Base-by-base conservation (phyloP, 2,113 vertebrate genomes). In the Anoura caudifer region DNA sequence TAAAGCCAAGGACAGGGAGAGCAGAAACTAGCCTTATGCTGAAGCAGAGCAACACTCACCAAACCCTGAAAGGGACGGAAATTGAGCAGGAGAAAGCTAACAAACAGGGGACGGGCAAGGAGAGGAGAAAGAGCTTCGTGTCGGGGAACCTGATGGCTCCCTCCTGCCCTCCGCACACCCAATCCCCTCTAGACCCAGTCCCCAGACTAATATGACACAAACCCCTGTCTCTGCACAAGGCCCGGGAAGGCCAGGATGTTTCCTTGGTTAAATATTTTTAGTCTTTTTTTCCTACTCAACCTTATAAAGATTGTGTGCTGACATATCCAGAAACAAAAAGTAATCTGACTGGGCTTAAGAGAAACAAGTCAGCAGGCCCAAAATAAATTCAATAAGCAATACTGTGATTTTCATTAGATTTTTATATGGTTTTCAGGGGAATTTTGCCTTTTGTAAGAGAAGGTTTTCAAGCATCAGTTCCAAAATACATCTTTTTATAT, bases 301-400 rank as follows among this genome's bases (percentile, higher is more conserved):
- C 16, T 91, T 81, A 81, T 50, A 94, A 92, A 87, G 65, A 59
- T 45, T 36, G 22, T 73, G 41, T 73, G 6, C 80, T 65, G 65
- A 81, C 59, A 90, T 41, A 94, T 59, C n/a, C 85, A 95, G 82
- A 94, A 91, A 80, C 52, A 88, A 76, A 95, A 86, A 87, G 36
- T 73, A 91, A 96, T 75, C 94, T 89, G 72, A 73, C 65, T 54
- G 2, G 28, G 33, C 38, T 95, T 73, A 95, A 89, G 86, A 87
- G 79, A 93, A 92, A 83, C 67, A 73, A 87, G 59, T 69, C 41
- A 70, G 59, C 81, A 88, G 52, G 54, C 16, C 65, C 20, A 11
- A 47, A 65, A 76, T 72, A 79, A 87, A 95, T 69, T 43, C n/a
- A 92, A 72, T 36, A 81, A 67, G 56, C 43, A 87, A 13, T 15